These are phyloP conservation scores for Chlorops oryzae DNA, from an alignment of 1,140 invertebrate species.

Conservation along the genomic window DNA sequence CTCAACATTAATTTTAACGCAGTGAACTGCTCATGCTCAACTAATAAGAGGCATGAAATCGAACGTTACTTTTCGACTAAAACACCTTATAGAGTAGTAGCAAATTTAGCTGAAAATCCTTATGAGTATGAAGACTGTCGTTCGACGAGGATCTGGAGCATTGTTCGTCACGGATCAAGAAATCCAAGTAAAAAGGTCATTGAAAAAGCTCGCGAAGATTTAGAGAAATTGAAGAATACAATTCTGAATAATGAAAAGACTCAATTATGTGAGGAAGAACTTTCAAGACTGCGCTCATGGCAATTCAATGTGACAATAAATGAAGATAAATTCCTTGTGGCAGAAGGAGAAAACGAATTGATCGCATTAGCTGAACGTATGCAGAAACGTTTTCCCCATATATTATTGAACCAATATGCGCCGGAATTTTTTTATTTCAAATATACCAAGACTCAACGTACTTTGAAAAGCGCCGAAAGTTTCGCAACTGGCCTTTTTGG, in stretches of 20 bases:
- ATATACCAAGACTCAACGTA: constrained; percentile 67
- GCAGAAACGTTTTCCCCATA: constrained; percentile 56
- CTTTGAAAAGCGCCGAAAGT: constrained; percentile 64
- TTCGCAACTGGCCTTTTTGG: constrained; percentile 71
- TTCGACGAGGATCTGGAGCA: constrained; percentile 58
- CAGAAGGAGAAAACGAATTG: constrained; percentile 64
- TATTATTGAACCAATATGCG: constrained; percentile 55
- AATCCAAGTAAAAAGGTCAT: constrained; percentile 56
- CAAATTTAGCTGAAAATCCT: constrained; percentile 52
- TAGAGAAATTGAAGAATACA: constrained; percentile 49
- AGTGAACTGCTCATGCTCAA: no score
- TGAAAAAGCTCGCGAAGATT: constrained; percentile 47
- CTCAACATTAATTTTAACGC: no score
- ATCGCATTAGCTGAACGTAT: constrained; percentile 59
- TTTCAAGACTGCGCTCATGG: constrained; percentile 53
- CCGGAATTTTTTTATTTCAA: constrained; percentile 61
- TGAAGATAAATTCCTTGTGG: constrained; percentile 53
- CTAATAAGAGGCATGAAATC: constrained; percentile 24
- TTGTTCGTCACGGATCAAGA: constrained; percentile 63
- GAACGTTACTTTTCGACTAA: constrained; percentile 51
- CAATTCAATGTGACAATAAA: constrained; percentile 38
- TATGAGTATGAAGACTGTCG: constrained; percentile 55
- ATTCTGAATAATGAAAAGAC: constrained; percentile 46
- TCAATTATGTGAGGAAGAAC: constrained; percentile 38
- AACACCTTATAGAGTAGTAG: constrained; percentile 58